Conservation (phyloP, 2,113 vertebrate species). For the Lonchura striata region DNA sequence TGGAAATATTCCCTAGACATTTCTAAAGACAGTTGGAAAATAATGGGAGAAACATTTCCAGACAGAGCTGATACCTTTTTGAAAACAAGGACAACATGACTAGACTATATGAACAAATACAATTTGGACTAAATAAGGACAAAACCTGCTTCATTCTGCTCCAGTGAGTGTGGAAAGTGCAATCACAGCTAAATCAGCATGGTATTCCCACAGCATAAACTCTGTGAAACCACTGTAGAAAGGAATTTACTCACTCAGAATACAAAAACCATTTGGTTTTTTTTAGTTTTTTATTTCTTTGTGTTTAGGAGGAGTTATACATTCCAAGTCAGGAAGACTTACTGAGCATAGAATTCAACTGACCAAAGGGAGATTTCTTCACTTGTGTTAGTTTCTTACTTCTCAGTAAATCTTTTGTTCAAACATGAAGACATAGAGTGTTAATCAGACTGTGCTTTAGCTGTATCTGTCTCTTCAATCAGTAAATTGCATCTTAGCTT, state of each 20-base stretch:
- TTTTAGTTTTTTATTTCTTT: neutral
- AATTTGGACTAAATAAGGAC: slow-evolving; percentile 20
- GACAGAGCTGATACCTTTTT: neutral
- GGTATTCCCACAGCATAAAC: neutral
- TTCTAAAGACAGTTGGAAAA: slow-evolving; percentile 28
- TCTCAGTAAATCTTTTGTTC: neutral
- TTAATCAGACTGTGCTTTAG: neutral
- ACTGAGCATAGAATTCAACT: neutral
- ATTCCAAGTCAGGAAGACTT: neutral
- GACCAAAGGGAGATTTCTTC: neutral
- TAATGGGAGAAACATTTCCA: slow-evolving; percentile 32
- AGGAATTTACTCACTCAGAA: neutral
- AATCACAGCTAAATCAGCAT: slow-evolving; percentile 18
- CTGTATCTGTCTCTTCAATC: slow-evolving; percentile 1
- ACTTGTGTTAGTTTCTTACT: neutral
- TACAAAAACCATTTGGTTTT: neutral
- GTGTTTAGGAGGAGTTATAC: neutral
- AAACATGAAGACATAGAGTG: neutral
- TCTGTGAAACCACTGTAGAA: neutral
- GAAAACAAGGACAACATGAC: slow-evolving; percentile 1
- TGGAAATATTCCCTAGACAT: neutral
- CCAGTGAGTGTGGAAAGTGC: slow-evolving; percentile 4
- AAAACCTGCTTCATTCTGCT: slow-evolving; percentile 13
- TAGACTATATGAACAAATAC: slow-evolving; percentile 9
- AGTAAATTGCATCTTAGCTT: slow-evolving; percentile 8